Evolutionary conservation across 1,140 invertebrate genomes (phyloP), one percentile per base, ranked within the genome.

Genomic region (Zelostemma sp.): DNA sequence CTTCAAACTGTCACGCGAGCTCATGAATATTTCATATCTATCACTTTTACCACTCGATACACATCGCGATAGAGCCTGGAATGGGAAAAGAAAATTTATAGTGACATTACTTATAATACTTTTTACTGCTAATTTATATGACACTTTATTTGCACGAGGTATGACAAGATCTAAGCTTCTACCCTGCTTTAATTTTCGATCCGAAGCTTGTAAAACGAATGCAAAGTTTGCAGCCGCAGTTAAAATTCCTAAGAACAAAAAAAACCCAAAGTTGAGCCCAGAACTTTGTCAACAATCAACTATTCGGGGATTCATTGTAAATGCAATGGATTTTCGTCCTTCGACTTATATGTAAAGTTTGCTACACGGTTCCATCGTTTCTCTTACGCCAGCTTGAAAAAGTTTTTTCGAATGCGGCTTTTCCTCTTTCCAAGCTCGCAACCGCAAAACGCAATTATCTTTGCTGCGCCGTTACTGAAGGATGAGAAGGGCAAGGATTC

Each of bases 321-420:
- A 51, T n/a, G 31, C 64, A 18, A 67, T 55, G 51, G 64, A 67
- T 67, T 66, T 66, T 66, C 45, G 17, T 35, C 48, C 49, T 28
- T 58, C 48, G 28, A 48, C 48, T 46, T 58, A 51, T 56, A 60
- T 51, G 53, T 49, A 60, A 60, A 60, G 50, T 60, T 61, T 28
- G 43, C 54, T 55, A 61, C 59, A 53, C 17, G 41, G 48, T 41
- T 50, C 46, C 53, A 61, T 58, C 55, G 53, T 60, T 60, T 64
- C 62, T 61, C 45, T 61, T 59, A 53, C 49, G 59, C 47, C 48
- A 53, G 56, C 49, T 64, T 65, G 68, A 75, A 80, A 79, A 80
- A 80, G 74, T 79, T 80, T 79, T 74, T 75, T 78, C 77, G 73
- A 78, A 73, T 75, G 73, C 57, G 77, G 73, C 75, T 67, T 75